Percentiles rank a stretch among this genome's conserved stretches.
Evolutionary conservation across 2,113 vertebrate genomes (phyloP).

Genomic region (Capra hircus): DNA sequence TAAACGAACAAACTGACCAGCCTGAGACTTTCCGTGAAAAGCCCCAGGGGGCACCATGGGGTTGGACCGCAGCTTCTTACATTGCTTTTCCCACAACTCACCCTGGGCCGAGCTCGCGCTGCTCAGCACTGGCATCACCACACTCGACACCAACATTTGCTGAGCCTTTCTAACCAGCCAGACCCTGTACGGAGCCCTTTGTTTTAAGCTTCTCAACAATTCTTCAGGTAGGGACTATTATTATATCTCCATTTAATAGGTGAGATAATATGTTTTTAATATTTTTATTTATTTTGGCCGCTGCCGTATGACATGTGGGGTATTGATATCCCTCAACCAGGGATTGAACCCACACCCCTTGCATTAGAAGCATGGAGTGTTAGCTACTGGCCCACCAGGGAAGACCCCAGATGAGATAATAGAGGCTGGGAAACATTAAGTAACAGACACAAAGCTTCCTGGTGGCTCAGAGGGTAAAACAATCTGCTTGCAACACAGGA

Average conservation of each 20-base stretch:
- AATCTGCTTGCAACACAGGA: background rate
- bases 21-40: background rate
- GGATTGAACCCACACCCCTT: background rate
- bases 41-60: no score
- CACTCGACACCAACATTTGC: background rate
- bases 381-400: background rate
- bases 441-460: background rate
- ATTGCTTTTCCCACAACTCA: background rate
- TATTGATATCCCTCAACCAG: background rate
- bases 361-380: background rate
- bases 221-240: background rate
- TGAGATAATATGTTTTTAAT: background rate
- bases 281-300: background rate
- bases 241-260: background rate
- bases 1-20: background rate
- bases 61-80: background rate
- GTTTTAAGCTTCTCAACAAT: background rate
- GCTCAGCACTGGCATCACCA: accelerated
- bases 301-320: background rate
- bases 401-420: background rate
- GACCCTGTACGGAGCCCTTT: background rate
- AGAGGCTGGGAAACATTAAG: background rate
- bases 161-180: background rate
- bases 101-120: background rate
- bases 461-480: background rate